Percentiles rank a stretch among this genome's conserved stretches.
phyloP scores from a whole-genome alignment of 2,113 vertebrate genomes.

The Macheiramphus alcinus region DNA sequence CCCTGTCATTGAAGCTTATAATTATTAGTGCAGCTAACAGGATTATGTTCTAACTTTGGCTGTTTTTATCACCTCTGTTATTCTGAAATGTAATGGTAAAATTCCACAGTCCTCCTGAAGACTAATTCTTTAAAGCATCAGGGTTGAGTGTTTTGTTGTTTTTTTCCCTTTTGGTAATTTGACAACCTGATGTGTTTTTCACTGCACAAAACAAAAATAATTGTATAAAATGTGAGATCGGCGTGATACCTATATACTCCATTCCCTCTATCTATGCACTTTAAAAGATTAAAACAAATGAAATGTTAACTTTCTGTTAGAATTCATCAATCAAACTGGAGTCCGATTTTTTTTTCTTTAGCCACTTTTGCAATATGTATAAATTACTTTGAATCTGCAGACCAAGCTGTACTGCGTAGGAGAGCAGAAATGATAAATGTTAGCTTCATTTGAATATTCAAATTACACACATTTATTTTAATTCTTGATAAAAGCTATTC shows the following conservation, averaged over 20 bases:
- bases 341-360: not conserved
- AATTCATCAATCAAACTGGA: conserved; percentile 8
- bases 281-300: not conserved
- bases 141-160: not conserved
- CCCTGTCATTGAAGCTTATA: conserved; percentile 79
- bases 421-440: not conserved
- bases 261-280: not conserved
- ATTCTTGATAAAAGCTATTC: not conserved
- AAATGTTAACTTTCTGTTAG: not conserved
- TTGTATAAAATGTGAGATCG: not conserved
- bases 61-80: conserved; percentile 66
- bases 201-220: not conserved
- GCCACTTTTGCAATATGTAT: not conserved
- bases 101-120: conserved; percentile 47
- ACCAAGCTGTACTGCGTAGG: not conserved
- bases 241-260: not conserved
- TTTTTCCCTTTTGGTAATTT: not conserved
- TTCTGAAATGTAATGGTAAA: conserved; percentile 62
- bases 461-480: not conserved
- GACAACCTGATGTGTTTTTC: not conserved
- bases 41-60: conserved; percentile 66
- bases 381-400: not conserved
- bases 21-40: conserved; percentile 80
- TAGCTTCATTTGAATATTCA: not conserved
- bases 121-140: conserved; percentile 19